These are phyloP conservation scores for Nomada ferruginata DNA, from an alignment of 2,888 invertebrate species.

Conservation along the genomic window DNA sequence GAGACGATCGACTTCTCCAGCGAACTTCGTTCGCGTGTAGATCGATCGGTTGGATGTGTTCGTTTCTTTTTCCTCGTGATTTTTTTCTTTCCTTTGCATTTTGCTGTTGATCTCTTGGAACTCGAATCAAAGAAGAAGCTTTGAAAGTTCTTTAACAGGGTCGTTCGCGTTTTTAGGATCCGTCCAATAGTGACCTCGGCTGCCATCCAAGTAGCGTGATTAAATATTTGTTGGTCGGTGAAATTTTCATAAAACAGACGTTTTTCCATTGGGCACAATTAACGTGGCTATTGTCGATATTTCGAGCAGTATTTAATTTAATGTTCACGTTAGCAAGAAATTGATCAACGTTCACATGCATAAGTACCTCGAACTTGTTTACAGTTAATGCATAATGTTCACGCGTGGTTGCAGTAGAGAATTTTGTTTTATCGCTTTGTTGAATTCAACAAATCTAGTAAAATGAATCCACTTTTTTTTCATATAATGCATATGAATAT, in stretches of 20 bases:
- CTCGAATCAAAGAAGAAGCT: constrained; percentile 1
- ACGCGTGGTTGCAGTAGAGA: constrained; percentile 16
- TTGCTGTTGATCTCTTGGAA: constrained; percentile 9
- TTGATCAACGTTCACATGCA: not conserved
- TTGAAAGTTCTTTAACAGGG: not conserved
- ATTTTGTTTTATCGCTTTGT: not conserved
- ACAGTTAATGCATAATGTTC: not conserved
- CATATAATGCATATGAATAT: not conserved
- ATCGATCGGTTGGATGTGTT: constrained; percentile 25
- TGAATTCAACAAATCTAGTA: not conserved
- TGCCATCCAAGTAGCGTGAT: constrained; percentile 13
- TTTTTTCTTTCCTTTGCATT: not conserved
- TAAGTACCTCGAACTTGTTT: not conserved
- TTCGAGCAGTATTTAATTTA: constrained; percentile 24
- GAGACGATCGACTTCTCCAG: constrained; percentile 58
- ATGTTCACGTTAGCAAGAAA: not conserved
- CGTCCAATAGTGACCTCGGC: constrained; percentile 18
- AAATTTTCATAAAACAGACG: too few species aligned
- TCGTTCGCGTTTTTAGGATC: constrained; percentile 7
- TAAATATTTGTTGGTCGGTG: not conserved
- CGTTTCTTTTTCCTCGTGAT: not conserved
- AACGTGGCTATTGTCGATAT: not conserved
- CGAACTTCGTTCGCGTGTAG: not conserved
- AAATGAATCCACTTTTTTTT: not conserved
- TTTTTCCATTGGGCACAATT: not conserved